Base-by-base conservation (phyloP, 2,888 invertebrate species). In the Argyra leucocephala region DNA sequence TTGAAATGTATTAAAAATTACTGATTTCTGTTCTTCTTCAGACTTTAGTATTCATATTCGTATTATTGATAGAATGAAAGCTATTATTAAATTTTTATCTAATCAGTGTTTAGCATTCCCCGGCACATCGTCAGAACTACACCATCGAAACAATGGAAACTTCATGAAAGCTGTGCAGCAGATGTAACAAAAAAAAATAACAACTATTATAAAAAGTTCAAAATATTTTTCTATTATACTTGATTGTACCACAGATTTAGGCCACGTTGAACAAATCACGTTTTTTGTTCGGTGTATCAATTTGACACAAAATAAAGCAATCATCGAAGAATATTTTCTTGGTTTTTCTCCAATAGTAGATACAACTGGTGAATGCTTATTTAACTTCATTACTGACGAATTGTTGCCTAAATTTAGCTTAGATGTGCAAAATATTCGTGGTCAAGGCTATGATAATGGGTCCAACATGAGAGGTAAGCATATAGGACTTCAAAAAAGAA, bases 81-180 rank as follows among this genome's bases (percentile, higher is more conserved):
- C 23, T 24, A 23, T 59, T 23, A 15, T 26, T 24, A 24, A 60
- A n/a, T 60, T 6, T 24, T 23, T 63, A 22, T 22, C 22, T 22
- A 21, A 4, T 21, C 62, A 63, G 24, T 23, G 57, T 63, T 62
- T 67, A 26, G 67, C 63, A 26, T 65, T 67, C 36, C 36, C 65
- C 12, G 65, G 67, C 9, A 63, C 57, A 3, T 59, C 37, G 18
- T 36, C 63, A 10, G 36, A 61, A n/a, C 57, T 67, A 23, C 65
- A 58, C 23, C 59, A 65, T 21, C 18, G 57, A n/a, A 26, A 60
- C 18, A 65, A 65, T 26, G 66, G 64, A 12, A 66, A 62, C 61
- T 66, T 67, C 62, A 48, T 68, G 24, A 63, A 67, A 60, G 36
- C 60, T 26, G 31, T 68, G 37, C 37, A 37, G 37, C 37, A 37